Evolutionary conservation across 2,113 vertebrate genomes (phyloP).

Genomic region (Suncus etruscus): DNA sequence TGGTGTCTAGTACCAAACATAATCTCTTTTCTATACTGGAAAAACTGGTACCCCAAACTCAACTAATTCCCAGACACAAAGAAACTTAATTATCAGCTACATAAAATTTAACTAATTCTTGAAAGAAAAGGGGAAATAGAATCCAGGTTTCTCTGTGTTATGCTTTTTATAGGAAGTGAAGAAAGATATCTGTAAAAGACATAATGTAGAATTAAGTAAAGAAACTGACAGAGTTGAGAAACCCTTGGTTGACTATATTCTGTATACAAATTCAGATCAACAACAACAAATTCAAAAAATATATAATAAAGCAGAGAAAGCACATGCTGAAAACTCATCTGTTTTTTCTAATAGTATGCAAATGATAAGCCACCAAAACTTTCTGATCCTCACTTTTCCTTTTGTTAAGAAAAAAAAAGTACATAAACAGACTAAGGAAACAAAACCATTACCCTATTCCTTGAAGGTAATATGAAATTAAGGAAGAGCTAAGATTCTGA

Average conservation of each 20-base stretch:
- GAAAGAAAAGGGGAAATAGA: neutral
- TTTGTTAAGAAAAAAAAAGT: neutral
- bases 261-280: neutral
- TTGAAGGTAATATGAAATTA: neutral
- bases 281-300: too few species aligned
- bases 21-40: neutral
- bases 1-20: neutral
- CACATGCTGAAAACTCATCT: neutral
- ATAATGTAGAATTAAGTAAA: constrained; percentile 1
- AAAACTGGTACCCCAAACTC: neutral
- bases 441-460: neutral
- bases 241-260: neutral
- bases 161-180: neutral
- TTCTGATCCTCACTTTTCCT: neutral
- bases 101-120: neutral
- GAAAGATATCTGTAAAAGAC: neutral
- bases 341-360: neutral
- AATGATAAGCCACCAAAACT: neutral
- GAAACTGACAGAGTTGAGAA: neutral
- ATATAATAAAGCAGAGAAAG: neutral
- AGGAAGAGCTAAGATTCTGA: neutral
- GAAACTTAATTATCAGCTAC: neutral
- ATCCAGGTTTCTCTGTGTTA: neutral
- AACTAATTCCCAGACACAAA: neutral
- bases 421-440: neutral